phyloP scores from a whole-genome alignment of 2,113 vertebrate genomes.

The Laticauda laticaudata region DNA sequence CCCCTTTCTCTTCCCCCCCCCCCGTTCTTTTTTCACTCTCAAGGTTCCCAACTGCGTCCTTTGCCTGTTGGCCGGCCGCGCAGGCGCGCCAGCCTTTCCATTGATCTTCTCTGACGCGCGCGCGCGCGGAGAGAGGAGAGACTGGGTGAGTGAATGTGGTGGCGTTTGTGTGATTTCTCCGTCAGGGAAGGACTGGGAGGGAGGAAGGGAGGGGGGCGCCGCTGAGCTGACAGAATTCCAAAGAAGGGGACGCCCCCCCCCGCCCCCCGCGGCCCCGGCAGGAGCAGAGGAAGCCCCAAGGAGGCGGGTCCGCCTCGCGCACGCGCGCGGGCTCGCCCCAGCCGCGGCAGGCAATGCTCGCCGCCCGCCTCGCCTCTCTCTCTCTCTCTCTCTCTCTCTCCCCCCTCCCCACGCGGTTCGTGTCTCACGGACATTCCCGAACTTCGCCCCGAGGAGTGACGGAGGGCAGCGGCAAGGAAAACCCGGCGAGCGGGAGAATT shows the following conservation, averaged over 20 bases:
- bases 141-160: not conserved
- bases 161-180: not conserved
- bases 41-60: not conserved
- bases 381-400: not conserved
- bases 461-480: not conserved
- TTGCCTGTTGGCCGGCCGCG: not conserved
- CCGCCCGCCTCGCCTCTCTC: not conserved
- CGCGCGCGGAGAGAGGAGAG: not conserved
- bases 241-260: not conserved
- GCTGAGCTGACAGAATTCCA: slow-evolving; percentile 20
- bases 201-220: not conserved
- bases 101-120: not conserved
- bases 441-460: not conserved
- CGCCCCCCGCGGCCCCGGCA: no score
- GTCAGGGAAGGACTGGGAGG: not conserved
- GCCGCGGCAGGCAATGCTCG: not conserved
- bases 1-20: fast-evolving
- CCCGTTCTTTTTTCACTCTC: not conserved
- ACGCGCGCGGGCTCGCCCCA: not conserved
- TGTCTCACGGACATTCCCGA: not conserved
- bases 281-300: not conserved
- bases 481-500: not conserved
- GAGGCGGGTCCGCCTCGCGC: not conserved
- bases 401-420: fast-evolving
- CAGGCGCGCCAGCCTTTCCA: not conserved